These are phyloP conservation scores for Habropoda laboriosa DNA, from an alignment of 1,140 invertebrate species.

Conservation along the genomic window DNA sequence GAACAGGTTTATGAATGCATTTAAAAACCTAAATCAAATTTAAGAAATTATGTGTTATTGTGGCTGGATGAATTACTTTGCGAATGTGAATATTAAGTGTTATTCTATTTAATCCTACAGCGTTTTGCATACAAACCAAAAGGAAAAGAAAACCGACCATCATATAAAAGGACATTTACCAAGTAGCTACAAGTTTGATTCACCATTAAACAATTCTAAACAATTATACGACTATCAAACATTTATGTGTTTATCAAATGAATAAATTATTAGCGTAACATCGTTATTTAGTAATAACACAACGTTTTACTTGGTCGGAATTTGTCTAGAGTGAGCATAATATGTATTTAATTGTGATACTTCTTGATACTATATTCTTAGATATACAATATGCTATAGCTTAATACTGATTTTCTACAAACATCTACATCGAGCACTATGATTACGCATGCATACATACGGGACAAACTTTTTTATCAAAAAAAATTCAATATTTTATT, in stretches of 20 bases:
- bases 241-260: constrained; percentile 21
- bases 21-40: constrained; percentile 55
- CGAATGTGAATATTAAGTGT: constrained; percentile 27
- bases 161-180: constrained; percentile 26
- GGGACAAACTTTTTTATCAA: neutral
- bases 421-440: constrained; percentile 22
- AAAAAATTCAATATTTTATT: constrained; percentile 9
- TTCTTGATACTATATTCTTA: constrained; percentile 45
- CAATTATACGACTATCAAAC: constrained; percentile 4
- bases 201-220: constrained; percentile 10
- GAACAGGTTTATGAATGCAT: constrained; percentile 47
- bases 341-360: constrained; percentile 51
- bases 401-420: constrained; percentile 50
- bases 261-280: constrained; percentile 40
- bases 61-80: constrained; percentile 47
- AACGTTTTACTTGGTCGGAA: constrained; percentile 26
- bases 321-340: constrained; percentile 32
- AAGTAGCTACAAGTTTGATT: constrained; percentile 26
- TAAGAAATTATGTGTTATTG: constrained; percentile 23
- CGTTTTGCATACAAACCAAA: neutral
- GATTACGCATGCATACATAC: constrained; percentile 20
- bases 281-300: constrained; percentile 18
- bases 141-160: constrained; percentile 20
- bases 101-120: constrained; percentile 26
- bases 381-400: constrained; percentile 29